Evolutionary conservation across 92 coral and sea anemone species (phyloP).

Genomic region (Actinostola sp.): DNA sequence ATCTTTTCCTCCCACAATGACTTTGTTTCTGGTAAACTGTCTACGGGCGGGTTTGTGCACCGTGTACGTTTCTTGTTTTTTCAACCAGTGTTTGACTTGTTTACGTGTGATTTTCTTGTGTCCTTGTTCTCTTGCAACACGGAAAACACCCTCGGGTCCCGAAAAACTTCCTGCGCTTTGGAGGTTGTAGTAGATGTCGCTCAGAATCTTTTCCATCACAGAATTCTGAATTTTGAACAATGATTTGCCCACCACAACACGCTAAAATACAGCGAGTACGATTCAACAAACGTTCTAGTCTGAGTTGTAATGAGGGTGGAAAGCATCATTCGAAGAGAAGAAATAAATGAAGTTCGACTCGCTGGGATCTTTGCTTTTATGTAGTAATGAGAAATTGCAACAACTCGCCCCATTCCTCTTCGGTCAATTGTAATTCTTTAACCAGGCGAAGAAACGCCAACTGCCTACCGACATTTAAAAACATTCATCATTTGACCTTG

Average conservation of each 20-base stretch:
- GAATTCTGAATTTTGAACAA: slow-evolving; percentile 10
- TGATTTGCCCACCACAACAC: slow-evolving; percentile 12
- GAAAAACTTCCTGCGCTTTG: no score
- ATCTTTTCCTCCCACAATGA: slow-evolving; percentile 34
- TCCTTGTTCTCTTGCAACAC: slow-evolving; percentile 34
- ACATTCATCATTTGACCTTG: no score
- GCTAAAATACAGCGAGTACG: slow-evolving; percentile 2
- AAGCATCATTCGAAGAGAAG: slow-evolving; percentile 4
- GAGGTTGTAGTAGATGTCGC: slow-evolving; percentile 23
- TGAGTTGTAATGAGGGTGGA: slow-evolving; percentile 7
- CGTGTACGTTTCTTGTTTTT: no score
- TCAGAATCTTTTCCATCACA: slow-evolving; percentile 15
- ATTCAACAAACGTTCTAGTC: slow-evolving; percentile 27
- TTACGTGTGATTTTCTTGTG: slow-evolving; percentile 11
- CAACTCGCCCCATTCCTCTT: slow-evolving; percentile 32
- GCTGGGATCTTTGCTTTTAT: neutral
- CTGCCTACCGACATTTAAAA: no score
- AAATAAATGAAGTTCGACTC: neutral
- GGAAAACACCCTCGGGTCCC: slow-evolving; percentile 16
- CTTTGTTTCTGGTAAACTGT: slow-evolving; percentile 21
- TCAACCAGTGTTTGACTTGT: no score
- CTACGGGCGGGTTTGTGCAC: slow-evolving; percentile 51
- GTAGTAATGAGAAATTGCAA: neutral
- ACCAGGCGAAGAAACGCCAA: slow-evolving; percentile 6
- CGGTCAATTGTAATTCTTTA: slow-evolving; percentile 14